Percentiles rank a stretch among this genome's conserved stretches.
Conservation (phyloP, 2,113 vertebrate species). For the Microcebus tavaratra region DNA sequence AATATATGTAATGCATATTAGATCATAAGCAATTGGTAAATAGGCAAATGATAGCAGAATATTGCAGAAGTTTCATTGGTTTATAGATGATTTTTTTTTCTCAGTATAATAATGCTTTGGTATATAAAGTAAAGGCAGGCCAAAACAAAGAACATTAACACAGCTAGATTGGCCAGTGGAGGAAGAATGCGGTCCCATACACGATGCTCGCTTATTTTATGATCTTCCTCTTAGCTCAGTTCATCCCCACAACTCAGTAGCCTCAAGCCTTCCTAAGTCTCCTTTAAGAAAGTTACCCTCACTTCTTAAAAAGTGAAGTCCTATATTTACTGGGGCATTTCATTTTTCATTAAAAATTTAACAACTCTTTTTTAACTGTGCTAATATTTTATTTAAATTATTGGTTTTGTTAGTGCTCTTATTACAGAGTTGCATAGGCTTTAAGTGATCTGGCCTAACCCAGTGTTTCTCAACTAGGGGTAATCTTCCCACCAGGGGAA, state of each 20-base stretch:
- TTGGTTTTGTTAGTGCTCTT: neutral
- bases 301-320: neutral
- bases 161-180: neutral
- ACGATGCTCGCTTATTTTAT: too few relatives aligned
- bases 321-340: neutral
- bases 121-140: neutral
- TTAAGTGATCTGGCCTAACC: neutral
- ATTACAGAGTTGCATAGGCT: neutral
- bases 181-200: neutral
- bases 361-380: neutral
- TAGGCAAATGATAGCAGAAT: neutral
- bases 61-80: neutral
- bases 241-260: neutral
- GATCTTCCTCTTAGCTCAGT: neutral
- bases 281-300: neutral
- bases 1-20: neutral
- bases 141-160: neutral
- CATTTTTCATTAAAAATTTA: neutral
- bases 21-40: neutral
- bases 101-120: neutral
- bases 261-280: neutral
- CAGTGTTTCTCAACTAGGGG: neutral
- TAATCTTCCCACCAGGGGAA: neutral
- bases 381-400: neutral
- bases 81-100: neutral